Evolutionary conservation across 2,797 vertebrate genomes (phyloP).

Genomic region (Pteropus rufus): DNA sequence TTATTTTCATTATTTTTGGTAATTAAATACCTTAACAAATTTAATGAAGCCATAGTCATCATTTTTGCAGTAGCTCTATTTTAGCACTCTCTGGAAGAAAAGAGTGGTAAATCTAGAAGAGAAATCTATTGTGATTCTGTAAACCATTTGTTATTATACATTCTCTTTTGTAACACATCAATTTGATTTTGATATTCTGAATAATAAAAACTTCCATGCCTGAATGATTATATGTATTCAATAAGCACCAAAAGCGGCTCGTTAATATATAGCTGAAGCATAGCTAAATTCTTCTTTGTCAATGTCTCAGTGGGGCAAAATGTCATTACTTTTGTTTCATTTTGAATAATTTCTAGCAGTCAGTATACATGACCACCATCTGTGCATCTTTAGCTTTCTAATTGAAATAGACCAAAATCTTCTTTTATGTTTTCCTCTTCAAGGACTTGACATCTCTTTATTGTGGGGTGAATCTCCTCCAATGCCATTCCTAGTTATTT

Average conservation of each 20-base stretch:
- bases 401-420: constrained; percentile 87
- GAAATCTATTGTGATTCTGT: constrained; percentile 83
- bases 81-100: constrained; percentile 86
- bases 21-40: constrained; percentile 88
- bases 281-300: constrained; percentile 85
- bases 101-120: constrained; percentile 84
- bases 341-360: constrained; percentile 89
- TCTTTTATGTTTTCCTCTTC: constrained; percentile 86
- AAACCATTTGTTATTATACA: constrained; percentile 84
- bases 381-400: constrained; percentile 87
- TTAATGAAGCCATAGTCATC: constrained; percentile 92
- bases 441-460: constrained; percentile 89
- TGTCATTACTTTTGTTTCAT: constrained; percentile 88
- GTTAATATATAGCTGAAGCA: constrained; percentile 87
- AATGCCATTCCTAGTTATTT: constrained; percentile 83
- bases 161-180: constrained; percentile 82
- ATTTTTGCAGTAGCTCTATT: constrained; percentile 86
- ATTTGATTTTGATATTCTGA: constrained; percentile 91
- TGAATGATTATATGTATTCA: constrained; percentile 88
- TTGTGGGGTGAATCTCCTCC: constrained; percentile 89
- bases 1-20: constrained; percentile 83
- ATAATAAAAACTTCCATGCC: constrained; percentile 89
- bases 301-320: constrained; percentile 87
- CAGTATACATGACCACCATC: constrained; percentile 87
- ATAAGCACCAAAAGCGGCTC: constrained; percentile 87